A percentile compares a stretch with the other conserved stretches of the same genome.
phyloP scores from a whole-genome alignment of 2,888 invertebrate genomes.

The Habroteleia sp. region DNA sequence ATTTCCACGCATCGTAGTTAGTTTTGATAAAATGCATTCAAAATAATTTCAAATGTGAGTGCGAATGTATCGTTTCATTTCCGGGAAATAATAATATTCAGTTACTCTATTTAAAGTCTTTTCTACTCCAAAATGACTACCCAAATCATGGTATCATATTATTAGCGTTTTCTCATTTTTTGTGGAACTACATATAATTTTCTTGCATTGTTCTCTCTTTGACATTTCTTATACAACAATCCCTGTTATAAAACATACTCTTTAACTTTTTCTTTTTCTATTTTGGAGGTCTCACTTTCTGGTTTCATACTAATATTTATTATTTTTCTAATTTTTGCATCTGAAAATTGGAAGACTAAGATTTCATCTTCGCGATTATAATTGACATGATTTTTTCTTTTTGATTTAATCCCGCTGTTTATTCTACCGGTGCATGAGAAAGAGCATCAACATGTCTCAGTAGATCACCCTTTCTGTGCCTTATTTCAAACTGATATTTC shows the following conservation, averaged over 20 bases:
- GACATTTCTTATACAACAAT: too few species aligned
- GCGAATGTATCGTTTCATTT: constrained; percentile 51
- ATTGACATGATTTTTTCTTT: background rate
- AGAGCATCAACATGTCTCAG: constrained; percentile 14
- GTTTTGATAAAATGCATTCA: constrained; percentile 22
- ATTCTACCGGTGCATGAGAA: background rate
- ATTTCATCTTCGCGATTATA: constrained; percentile 35
- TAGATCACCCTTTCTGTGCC: background rate
- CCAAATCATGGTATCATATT: constrained; percentile 60
- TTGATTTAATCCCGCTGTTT: too few species aligned
- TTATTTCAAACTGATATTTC: constrained; percentile 2
- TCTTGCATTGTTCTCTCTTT: too few species aligned
- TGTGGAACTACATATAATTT: constrained; percentile 41
- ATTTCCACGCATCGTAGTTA: background rate
- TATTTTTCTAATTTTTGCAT: too few species aligned
- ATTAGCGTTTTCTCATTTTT: constrained; percentile 22
- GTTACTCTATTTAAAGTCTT: constrained; percentile 43
- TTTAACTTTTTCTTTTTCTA: too few species aligned
- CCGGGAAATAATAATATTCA: constrained; percentile 62
- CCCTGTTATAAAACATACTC: too few species aligned
- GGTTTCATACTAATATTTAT: too few species aligned
- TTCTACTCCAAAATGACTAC: constrained; percentile 42
- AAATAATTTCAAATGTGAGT: constrained; percentile 9
- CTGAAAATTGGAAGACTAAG: constrained; percentile 26
- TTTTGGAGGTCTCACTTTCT: too few species aligned